Evolutionary conservation across 2,888 invertebrate genomes (phyloP), one percentile per base, ranked within the genome.

Genomic region (Polydrusus cervinus): DNA sequence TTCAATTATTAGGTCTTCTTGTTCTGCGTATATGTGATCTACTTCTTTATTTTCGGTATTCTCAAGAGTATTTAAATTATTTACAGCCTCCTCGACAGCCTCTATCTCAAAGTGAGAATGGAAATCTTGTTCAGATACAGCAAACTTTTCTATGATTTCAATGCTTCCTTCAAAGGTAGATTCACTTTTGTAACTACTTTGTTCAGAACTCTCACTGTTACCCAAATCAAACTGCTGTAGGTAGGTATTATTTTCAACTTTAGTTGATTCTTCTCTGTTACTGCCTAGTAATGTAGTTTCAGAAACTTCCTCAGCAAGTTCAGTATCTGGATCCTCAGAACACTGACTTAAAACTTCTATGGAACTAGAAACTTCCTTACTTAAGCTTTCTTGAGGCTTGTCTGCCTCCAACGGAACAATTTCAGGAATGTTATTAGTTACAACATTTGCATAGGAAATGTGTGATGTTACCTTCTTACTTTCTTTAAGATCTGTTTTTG

Each of bases 401-500:
- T 60, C 51, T 43, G 60, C 49, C 51, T 68, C 64, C 60, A 57
- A n/a, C 57, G 38, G 18, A 14, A 20, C n/a, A 18, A 49, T 43
- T 13, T 43, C 67, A 16, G 69, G 62, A 61, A 74, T 38, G 45
- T 18, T 78, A 60, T 83, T 80, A 20, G 80, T 79, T 38, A 82
- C 78, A 70, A 82, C 64, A 72, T 78, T 82, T 10, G 84, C 83
- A 77, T 82, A 83, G 10, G 83, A 82, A 49, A 84, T 74, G 34
- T 69, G 30, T 13, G 82, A 69, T n/a, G 72, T 72, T 8, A 84
- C 84, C 60, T 82, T 81, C 74, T 83, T 83, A 67, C 81, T 82
- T 62, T 81, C 81, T 72, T 80, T 82, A 30, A 57, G 11, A 74
- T 81, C 80, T 64, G 60, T 20, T 71, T 62, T 77, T 30, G 43